Evolutionary conservation across 1,140 invertebrate species (phyloP).

Genomic region (Rhynchophorus ferrugineus): DNA sequence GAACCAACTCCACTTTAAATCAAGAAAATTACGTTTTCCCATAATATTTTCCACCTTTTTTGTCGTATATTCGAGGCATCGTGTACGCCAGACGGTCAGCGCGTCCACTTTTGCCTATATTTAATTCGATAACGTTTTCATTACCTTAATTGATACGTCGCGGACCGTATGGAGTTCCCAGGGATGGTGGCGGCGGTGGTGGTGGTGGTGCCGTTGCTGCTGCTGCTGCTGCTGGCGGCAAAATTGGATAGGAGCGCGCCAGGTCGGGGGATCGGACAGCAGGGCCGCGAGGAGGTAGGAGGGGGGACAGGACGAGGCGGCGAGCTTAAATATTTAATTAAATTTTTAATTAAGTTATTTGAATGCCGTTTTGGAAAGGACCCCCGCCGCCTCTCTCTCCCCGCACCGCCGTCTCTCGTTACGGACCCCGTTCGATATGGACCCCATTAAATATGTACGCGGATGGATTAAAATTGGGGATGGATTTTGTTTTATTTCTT

Average conservation of each 20-base stretch:
- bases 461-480: conserved; percentile 13
- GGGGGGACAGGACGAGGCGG: background rate
- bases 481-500: conserved; percentile 3
- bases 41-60: too few relatives aligned
- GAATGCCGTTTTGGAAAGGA: conserved; percentile 17
- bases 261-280: background rate
- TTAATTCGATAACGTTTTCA: background rate
- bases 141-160: background rate
- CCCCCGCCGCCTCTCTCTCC: background rate
- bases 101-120: background rate
- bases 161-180: background rate
- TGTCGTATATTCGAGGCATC: too few relatives aligned
- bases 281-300: background rate
- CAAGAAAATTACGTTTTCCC: too few relatives aligned
- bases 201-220: background rate
- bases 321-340: conserved; percentile 18
- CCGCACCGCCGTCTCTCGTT: too few relatives aligned
- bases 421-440: too few relatives aligned
- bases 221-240: background rate
- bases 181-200: too few relatives aligned
- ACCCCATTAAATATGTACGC: conserved; percentile 15
- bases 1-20: too few relatives aligned
- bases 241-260: conserved; percentile 4
- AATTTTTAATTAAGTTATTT: conserved; percentile 21
- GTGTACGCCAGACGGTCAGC: too few relatives aligned